phyloP scores from a whole-genome alignment of 2,113 vertebrate genomes.

The Oplegnathus fasciatus region DNA sequence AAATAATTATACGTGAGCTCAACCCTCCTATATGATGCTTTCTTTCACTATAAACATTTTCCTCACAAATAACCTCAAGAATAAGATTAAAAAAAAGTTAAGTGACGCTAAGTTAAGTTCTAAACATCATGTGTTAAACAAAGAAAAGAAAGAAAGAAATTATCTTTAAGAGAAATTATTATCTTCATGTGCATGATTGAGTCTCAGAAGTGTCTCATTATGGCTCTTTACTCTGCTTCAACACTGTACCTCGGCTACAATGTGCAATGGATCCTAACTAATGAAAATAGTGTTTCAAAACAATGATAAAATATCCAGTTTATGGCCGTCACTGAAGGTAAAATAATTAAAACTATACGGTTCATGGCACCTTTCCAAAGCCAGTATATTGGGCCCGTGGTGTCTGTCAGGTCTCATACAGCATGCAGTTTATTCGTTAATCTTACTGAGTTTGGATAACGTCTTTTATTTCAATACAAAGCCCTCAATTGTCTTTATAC shows the following conservation, averaged over 20 bases:
- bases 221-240: neutral
- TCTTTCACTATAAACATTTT: neutral
- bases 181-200: no score
- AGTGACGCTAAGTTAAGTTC: no score
- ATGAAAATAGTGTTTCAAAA: neutral
- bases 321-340: neutral
- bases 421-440: neutral
- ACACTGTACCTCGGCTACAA: neutral
- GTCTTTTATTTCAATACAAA: slow-evolving; percentile 1
- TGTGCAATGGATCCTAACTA: neutral
- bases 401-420: neutral
- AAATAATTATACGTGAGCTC: neutral
- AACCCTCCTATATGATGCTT: neutral
- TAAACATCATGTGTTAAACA: neutral
- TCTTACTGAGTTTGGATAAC: neutral
- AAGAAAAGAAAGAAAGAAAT: neutral
- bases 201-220: neutral
- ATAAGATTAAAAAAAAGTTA: neutral
- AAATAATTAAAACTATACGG: neutral
- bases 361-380: neutral
- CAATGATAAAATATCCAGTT: neutral
- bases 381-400: neutral
- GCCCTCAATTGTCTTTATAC: neutral
- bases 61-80: no score
- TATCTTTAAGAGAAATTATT: neutral